A percentile compares a stretch with the other conserved stretches of the same genome.
These are phyloP conservation scores for Echinometra lucunter DNA, from an alignment of 53 echinoderm and acorn worm genomes.

Conservation along the genomic window DNA sequence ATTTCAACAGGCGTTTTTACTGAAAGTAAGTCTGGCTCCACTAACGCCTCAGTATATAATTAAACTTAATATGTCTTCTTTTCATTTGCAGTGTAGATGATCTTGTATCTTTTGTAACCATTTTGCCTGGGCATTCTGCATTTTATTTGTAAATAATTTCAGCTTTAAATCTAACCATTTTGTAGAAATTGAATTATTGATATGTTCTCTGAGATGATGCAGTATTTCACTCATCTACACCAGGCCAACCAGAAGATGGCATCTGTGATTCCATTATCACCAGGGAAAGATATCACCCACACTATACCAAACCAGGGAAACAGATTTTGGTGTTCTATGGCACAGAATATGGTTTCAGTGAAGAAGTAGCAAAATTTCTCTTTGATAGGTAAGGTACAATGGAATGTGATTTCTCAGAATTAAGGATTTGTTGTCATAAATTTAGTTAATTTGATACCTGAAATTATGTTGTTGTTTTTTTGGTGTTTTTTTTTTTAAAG, in stretches of 20 bases:
- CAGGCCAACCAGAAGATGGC: slow-evolving; percentile 26
- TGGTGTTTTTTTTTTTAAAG: background rate
- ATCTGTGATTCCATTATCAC: background rate
- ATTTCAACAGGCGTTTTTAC: background rate
- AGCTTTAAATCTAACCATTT: too few species aligned
- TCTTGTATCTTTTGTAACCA: background rate
- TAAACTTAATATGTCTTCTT: background rate
- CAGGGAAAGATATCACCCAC: slow-evolving; percentile 16
- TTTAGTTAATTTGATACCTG: background rate
- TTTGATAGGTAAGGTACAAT: slow-evolving; percentile 65
- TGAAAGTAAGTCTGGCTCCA: background rate
- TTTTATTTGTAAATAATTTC: too few species aligned
- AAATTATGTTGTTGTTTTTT: background rate
- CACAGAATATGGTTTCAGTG: slow-evolving; percentile 74
- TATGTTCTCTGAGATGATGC: background rate
- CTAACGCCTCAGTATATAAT: background rate
- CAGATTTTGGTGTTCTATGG: slow-evolving; percentile 67
- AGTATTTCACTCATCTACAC: background rate
- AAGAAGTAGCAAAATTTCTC: slow-evolving; percentile 63
- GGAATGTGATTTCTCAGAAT: background rate
- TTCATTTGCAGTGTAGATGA: background rate
- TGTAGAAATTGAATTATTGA: too few species aligned
- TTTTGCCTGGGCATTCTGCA: background rate
- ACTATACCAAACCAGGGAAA: slow-evolving; percentile 51
- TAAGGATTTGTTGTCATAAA: background rate